Percentiles rank a stretch among this genome's conserved stretches.
Evolutionary conservation across 2,113 vertebrate genomes (phyloP).

Genomic region (Melanocharis versteri): DNA sequence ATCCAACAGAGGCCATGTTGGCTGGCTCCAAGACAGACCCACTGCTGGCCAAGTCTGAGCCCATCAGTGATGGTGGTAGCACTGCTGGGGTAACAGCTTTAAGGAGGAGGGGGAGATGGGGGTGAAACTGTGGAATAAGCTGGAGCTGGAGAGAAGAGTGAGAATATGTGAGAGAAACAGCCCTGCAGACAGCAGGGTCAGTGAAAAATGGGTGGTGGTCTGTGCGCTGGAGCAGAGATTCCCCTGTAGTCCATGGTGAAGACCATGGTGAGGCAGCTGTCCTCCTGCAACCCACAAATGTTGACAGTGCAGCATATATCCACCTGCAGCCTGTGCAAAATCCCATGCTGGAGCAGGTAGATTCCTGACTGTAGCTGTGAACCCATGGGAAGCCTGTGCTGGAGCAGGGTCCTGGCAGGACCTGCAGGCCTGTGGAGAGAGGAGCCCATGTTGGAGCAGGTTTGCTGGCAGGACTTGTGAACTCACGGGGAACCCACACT

Average conservation of each 20-base stretch:
- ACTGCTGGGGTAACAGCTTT: neutral
- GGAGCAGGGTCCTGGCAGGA: neutral
- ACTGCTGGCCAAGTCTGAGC: neutral
- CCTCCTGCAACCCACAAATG: neutral
- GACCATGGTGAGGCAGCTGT: neutral
- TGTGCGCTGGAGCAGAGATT: neutral
- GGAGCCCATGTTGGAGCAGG: neutral
- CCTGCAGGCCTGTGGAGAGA: neutral
- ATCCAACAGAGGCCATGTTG: accelerated
- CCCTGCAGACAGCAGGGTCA: neutral
- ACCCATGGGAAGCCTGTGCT: neutral
- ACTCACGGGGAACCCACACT: neutral
- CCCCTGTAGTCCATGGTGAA: neutral
- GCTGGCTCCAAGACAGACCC: neutral
- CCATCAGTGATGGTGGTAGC: neutral
- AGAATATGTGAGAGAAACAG: neutral
- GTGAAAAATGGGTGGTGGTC: neutral
- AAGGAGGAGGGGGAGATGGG: neutral
- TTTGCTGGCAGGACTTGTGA: neutral
- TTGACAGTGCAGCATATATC: accelerated
- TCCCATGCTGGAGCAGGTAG: neutral
- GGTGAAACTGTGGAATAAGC: neutral
- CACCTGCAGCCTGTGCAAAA: neutral
- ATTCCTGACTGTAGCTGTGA: neutral
- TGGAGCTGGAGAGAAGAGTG: neutral